Conservation (phyloP, 2,888 invertebrate species). For the Metellina segmentata region DNA sequence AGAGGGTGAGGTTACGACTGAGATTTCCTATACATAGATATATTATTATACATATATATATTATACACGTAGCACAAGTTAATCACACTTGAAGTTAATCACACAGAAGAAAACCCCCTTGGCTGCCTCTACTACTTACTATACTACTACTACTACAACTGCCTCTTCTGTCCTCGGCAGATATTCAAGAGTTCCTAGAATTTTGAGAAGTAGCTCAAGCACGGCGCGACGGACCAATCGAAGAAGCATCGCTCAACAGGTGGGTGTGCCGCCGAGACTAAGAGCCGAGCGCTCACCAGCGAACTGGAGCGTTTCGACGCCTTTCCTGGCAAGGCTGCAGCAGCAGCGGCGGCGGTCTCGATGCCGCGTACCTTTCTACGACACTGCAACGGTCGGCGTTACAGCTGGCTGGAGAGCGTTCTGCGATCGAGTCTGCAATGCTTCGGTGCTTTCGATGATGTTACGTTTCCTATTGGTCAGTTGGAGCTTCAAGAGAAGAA, state of each 20-base stretch:
- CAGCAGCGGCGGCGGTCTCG: no score
- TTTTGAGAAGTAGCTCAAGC: slow-evolving; percentile 74
- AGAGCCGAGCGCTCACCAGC: background rate
- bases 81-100: slow-evolving; percentile 31
- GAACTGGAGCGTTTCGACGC: no score
- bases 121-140: slow-evolving; percentile 51
- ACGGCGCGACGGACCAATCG: slow-evolving; percentile 72
- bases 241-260: background rate
- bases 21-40: slow-evolving; percentile 63
- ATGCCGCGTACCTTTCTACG: no score
- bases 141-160: slow-evolving; percentile 30
- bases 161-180: slow-evolving; percentile 74
- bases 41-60: slow-evolving; percentile 47
- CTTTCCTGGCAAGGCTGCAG: no score
- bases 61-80: slow-evolving; percentile 33
- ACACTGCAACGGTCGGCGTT: background rate
- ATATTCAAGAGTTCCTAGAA: slow-evolving; percentile 76
- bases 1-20: slow-evolving; percentile 53
- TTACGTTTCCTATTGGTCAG: slow-evolving; percentile 70
- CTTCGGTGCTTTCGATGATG: slow-evolving; percentile 49
- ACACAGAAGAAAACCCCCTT: slow-evolving; percentile 57
- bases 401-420: slow-evolving; percentile 42
- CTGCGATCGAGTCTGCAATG: slow-evolving; percentile 54
- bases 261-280: background rate
- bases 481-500: slow-evolving; percentile 55